Percentiles rank a stretch among this genome's conserved stretches.
Conservation (phyloP, 1,140 invertebrate genomes). For the Dreissena polymorpha region DNA sequence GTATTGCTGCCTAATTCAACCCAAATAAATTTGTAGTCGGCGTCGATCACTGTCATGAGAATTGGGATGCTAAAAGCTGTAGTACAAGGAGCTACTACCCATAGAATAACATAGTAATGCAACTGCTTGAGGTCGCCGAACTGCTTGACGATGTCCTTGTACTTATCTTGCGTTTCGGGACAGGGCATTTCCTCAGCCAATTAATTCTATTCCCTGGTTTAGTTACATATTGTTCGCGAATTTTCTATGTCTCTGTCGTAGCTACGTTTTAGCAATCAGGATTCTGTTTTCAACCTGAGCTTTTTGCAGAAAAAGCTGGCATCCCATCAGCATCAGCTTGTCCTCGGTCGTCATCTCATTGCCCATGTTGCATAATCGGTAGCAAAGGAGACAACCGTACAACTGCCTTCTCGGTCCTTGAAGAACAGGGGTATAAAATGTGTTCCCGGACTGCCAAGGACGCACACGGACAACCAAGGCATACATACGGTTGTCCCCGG, state of each 20-base stretch:
- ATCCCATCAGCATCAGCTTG: conserved; percentile 10
- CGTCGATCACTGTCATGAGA: too few relatives aligned
- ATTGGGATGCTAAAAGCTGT: too few relatives aligned
- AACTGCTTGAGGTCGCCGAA: background rate
- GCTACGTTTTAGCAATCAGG: background rate
- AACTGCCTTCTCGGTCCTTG: too few relatives aligned
- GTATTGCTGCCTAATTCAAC: too few relatives aligned
- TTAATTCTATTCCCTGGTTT: background rate
- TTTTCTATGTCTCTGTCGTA: conserved; percentile 10
- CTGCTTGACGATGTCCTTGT: too few relatives aligned
- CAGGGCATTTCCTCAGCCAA: background rate
- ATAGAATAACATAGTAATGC: background rate
- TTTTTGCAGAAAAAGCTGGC: background rate
- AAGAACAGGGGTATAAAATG: too few relatives aligned
- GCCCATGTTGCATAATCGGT: background rate
- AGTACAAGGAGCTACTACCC: too few relatives aligned
- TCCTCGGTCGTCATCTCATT: conserved; percentile 7
- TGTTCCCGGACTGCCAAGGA: too few relatives aligned
- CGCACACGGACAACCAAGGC: too few relatives aligned
- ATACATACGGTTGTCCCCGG: too few relatives aligned
- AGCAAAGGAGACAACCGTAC: background rate
- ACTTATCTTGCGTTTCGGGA: background rate
- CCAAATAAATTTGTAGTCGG: too few relatives aligned
- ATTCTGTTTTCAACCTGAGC: background rate
- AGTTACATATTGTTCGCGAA: background rate